Evolutionary conservation across 2,797 vertebrate genomes (phyloP).

Genomic region (Sebastes elongatus): DNA sequence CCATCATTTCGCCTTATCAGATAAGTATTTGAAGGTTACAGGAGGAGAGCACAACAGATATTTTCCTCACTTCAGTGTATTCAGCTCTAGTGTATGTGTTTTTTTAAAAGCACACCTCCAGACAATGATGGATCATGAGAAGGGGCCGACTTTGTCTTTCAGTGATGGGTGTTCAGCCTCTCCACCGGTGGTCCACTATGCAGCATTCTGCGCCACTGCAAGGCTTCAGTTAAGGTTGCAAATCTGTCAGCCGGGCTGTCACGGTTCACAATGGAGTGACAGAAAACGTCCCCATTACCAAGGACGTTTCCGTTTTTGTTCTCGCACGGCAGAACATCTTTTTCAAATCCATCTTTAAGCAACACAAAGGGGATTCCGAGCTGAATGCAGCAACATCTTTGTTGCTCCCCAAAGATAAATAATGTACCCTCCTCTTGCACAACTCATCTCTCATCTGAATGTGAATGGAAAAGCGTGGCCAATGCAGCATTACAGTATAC

Average conservation of each 20-base stretch:
- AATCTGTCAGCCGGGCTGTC: slow-evolving; percentile 68
- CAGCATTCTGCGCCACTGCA: slow-evolving; percentile 70
- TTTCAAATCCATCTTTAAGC: slow-evolving; percentile 67
- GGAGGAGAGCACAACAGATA: slow-evolving; percentile 29
- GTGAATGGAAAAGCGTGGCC: slow-evolving; percentile 28
- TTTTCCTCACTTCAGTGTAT: slow-evolving; percentile 18
- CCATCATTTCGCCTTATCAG: slow-evolving; percentile 42
- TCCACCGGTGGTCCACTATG: slow-evolving; percentile 65
- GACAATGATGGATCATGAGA: slow-evolving; percentile 53
- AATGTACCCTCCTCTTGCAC: slow-evolving; percentile 52
- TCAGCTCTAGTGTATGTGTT: slow-evolving; percentile 15
- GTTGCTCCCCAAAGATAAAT: slow-evolving; percentile 66
- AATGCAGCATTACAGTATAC: slow-evolving; percentile 8
- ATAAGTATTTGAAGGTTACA: slow-evolving; percentile 61
- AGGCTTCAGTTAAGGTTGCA: slow-evolving; percentile 64
- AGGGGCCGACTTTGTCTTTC: slow-evolving; percentile 52
- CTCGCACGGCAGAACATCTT: slow-evolving; percentile 49
- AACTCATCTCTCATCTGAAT: slow-evolving; percentile 60
- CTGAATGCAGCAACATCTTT: slow-evolving; percentile 60
- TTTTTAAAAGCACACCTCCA: slow-evolving; percentile 32
- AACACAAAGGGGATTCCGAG: slow-evolving; percentile 60
- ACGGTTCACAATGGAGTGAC: slow-evolving; percentile 65
- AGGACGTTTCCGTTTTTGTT: slow-evolving; percentile 69
- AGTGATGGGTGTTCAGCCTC: slow-evolving; percentile 55
- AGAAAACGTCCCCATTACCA: slow-evolving; percentile 67